phyloP scores from a whole-genome alignment of 2,888 invertebrate genomes.

The Drosophila multiciliata region DNA sequence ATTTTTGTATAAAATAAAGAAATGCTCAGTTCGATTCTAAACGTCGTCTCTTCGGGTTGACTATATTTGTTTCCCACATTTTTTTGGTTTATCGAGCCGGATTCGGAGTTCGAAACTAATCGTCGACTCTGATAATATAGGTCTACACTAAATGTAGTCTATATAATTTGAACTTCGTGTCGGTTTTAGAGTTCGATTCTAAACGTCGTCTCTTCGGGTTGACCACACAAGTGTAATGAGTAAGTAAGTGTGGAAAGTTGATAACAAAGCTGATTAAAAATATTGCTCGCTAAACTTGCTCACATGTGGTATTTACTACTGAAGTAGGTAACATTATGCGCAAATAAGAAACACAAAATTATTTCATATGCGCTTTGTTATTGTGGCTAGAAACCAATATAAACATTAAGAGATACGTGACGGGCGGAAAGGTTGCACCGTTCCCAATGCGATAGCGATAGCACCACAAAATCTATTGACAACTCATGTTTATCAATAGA shows the following conservation, averaged over 20 bases:
- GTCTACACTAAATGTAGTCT: too few relatives aligned
- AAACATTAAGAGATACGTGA: slow-evolving; percentile 45
- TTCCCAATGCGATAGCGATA: slow-evolving; percentile 32
- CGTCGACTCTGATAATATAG: too few relatives aligned
- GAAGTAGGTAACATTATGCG: not conserved
- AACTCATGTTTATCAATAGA: slow-evolving; percentile 61
- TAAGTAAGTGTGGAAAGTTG: not conserved
- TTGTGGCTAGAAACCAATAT: slow-evolving; percentile 34
- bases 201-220: too few relatives aligned
- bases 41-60: too few relatives aligned
- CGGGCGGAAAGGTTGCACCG: slow-evolving; percentile 29
- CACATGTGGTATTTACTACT: not conserved
- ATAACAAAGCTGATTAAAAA: not conserved
- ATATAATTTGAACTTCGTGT: too few relatives aligned
- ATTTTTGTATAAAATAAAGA: too few relatives aligned
- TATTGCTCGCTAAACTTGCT: not conserved
- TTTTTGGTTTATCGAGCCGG: too few relatives aligned
- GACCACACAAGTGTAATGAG: too few relatives aligned
- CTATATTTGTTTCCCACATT: too few relatives aligned
- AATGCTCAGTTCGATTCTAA: too few relatives aligned
- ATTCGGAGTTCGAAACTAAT: too few relatives aligned
- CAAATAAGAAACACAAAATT: not conserved
- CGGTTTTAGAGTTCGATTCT: too few relatives aligned
- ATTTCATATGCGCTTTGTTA: slow-evolving; percentile 27
- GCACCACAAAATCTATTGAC: slow-evolving; percentile 13